These are phyloP conservation scores for Drosophila barbarae DNA, from an alignment of 2,888 invertebrate genomes.

Conservation along the genomic window DNA sequence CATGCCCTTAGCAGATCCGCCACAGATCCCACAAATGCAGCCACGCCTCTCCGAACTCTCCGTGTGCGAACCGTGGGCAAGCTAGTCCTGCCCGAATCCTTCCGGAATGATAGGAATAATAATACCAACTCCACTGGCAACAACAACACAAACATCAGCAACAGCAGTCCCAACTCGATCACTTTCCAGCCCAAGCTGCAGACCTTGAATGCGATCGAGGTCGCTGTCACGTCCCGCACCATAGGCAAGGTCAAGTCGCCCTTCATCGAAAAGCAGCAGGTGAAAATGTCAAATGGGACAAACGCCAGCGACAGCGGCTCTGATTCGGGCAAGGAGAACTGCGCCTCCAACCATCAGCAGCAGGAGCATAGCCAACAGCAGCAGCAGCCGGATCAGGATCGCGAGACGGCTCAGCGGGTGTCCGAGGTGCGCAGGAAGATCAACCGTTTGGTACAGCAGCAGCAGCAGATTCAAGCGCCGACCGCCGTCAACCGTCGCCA, in stretches of 20 bases:
- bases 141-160: background rate
- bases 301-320: slow-evolving; percentile 60
- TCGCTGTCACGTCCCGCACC: slow-evolving; percentile 58
- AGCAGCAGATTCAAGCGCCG: slow-evolving; percentile 14
- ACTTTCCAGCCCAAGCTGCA: slow-evolving; percentile 44
- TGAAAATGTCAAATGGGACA: slow-evolving; percentile 38
- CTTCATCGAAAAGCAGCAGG: slow-evolving; percentile 75
- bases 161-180: slow-evolving; percentile 39
- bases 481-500: slow-evolving; percentile 48
- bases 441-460: slow-evolving; percentile 52
- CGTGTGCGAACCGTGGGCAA: slow-evolving; percentile 76
- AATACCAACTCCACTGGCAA: slow-evolving; percentile 30
- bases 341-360: slow-evolving; percentile 51
- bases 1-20: slow-evolving; percentile 34
- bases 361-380: slow-evolving; percentile 22
- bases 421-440: slow-evolving; percentile 71
- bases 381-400: slow-evolving; percentile 20
- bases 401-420: slow-evolving; percentile 29
- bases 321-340: slow-evolving; percentile 79
- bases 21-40: slow-evolving; percentile 24
- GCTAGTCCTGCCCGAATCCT: slow-evolving; percentile 74
- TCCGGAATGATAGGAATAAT: slow-evolving; percentile 71
- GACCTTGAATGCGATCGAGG: slow-evolving; percentile 51
- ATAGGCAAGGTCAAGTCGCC: slow-evolving; percentile 79
- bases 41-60: slow-evolving; percentile 51